Conservation (phyloP, 1,140 invertebrate genomes). For the Meloidogyne chitwoodi region DNA sequence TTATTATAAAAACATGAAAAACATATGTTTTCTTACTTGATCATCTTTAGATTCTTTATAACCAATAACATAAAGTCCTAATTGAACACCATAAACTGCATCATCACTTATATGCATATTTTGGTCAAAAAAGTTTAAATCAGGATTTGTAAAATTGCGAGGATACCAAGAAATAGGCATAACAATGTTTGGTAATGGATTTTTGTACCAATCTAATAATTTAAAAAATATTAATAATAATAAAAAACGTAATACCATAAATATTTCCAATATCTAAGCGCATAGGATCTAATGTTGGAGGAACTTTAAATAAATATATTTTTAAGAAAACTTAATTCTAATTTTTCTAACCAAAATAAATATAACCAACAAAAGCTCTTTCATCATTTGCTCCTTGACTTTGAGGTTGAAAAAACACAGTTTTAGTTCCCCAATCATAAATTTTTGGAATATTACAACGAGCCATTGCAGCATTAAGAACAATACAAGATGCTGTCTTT, state of each 20-base stretch:
- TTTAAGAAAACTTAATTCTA: neutral
- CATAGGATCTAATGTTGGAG: slow-evolving; percentile 60
- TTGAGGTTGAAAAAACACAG: slow-evolving; percentile 60
- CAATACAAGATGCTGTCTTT: slow-evolving; percentile 53
- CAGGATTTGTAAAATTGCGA: slow-evolving; percentile 59
- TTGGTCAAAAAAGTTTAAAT: slow-evolving; percentile 49
- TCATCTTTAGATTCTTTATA: slow-evolving; percentile 59
- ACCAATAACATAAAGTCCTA: slow-evolving; percentile 58
- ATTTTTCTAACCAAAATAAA: slow-evolving; percentile 53
- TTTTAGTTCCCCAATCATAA: slow-evolving; percentile 60
- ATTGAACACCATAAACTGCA: slow-evolving; percentile 50
- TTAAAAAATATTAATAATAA: neutral
- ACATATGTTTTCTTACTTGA: slow-evolving; percentile 39
- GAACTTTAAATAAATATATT: slow-evolving; percentile 40
- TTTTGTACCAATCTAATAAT: slow-evolving; percentile 56
- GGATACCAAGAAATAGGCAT: slow-evolving; percentile 59
- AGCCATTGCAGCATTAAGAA: slow-evolving; percentile 55
- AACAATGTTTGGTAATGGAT: slow-evolving; percentile 41
- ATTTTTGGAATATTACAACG: slow-evolving; percentile 57
- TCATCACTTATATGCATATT: slow-evolving; percentile 51
- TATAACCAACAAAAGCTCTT: slow-evolving; percentile 59
- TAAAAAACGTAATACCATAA: slow-evolving; percentile 39
- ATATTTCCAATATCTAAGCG: slow-evolving; percentile 60
- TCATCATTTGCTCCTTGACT: slow-evolving; percentile 60
- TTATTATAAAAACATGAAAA: too few species aligned